Evolutionary conservation across 2,888 invertebrate species (phyloP), one percentile per base, ranked within the genome.

Genomic region (Incurvaria masculella): DNA sequence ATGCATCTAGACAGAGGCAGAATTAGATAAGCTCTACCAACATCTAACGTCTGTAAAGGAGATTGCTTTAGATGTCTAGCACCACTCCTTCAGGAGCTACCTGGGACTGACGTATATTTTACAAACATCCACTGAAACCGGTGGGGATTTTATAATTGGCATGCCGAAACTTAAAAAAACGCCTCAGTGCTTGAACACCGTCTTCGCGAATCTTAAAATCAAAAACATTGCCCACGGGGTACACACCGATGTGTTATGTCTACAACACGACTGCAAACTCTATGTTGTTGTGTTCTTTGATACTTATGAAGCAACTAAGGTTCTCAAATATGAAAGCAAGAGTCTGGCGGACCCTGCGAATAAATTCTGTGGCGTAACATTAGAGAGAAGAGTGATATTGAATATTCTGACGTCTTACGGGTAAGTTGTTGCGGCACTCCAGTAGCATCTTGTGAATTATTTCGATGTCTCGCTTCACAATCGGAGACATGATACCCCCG

Each of bases 201-300:
- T 91, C 19, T 96, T 98, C 61, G 93, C 97, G 0, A 85, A 97
- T 65, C 91, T 95, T 0, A 85, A 83, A 45, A 88, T 96, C 58
- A 66, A 97, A 0, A 99, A 99, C 90, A 83, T 96, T 4, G 88
- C 99, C 56, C 99, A 99, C 64, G 98, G 98, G 10, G 91, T 94
- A 0, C 88, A 91, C 49, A 76, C 65, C 51, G 98, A 99, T 63
- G 81, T 99, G 17, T 74, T 86, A 26, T 99, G 99, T 98, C 72
- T 99, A 21, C 99, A 99, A 67, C 81, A 95, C 16, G 99, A 99
- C 79, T 85, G 98, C 48, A 91, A 95, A 0, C 65, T 99, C 2
- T 99, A 99, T 64, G 72, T 99, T 2, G 97, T 99, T 1, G 97
- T 97, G 56, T 84, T 99, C 86, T 97, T 99, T 65, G 99, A 99